Conservation (phyloP, 2,113 vertebrate genomes). For the Ophiodon elongatus region DNA sequence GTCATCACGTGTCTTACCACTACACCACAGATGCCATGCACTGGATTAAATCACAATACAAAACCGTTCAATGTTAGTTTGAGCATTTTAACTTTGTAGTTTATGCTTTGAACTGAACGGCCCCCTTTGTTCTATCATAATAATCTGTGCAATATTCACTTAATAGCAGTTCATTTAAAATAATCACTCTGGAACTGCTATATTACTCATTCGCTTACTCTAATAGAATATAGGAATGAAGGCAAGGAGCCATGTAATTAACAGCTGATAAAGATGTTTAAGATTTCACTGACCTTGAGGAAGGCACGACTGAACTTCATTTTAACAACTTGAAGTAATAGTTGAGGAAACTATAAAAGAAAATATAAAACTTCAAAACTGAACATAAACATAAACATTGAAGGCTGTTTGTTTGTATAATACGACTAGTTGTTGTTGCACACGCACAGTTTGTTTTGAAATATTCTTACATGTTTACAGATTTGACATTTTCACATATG, state of each 20-base stretch:
- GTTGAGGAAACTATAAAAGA: neutral
- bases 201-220: conserved; percentile 32
- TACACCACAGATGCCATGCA: neutral
- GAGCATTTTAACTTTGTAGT: neutral
- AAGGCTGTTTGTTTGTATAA: neutral
- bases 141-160: neutral
- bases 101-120: neutral
- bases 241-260: conserved; percentile 36
- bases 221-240: conserved; percentile 30
- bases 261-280: conserved; percentile 12
- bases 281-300: conserved; percentile 32
- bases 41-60: neutral
- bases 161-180: conserved; percentile 11
- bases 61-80: neutral
- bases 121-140: neutral
- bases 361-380: neutral
- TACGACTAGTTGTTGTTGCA: neutral
- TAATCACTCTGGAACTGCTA: conserved; percentile 1
- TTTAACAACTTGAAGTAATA: conserved; percentile 1
- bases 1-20: neutral
- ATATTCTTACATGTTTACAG: too few species aligned
- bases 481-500: too few species aligned
- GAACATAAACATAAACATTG: neutral
- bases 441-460: too few species aligned
- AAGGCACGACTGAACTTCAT: neutral